Base-by-base conservation (phyloP, 2,797 vertebrate species). In the Gymnothorax javanicus region DNA sequence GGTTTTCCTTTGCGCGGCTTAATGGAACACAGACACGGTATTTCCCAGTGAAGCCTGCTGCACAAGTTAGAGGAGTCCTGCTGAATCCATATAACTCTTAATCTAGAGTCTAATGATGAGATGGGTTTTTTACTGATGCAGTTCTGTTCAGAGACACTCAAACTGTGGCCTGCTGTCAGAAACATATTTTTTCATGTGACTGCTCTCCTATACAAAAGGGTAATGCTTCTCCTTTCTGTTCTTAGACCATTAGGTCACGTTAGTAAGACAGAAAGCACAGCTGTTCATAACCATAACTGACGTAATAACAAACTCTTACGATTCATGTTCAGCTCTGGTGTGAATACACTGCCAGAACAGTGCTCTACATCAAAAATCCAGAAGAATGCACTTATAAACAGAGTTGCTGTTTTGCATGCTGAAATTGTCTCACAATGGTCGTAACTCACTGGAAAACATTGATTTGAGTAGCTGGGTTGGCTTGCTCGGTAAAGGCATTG, bases 11-110 rank as follows among this genome's bases (percentile, higher is more conserved):
- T 57, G 67, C 23, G 2, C 33, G 33, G 33, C 33, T 86, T 71
- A 86, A 86, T 58, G 62, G 85, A 82, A 82, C 85, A 67, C 43
- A 33, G 57, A 82, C 23, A 86, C 71, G 64, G n/a, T n/a, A n/a
- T n/a, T n/a, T 20, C 33, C 25, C 77, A 62, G 86, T 54, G 43
- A 27, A 82, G 67, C 12, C 58, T 43, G 33, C 33, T 43, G 33
- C 33, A 56, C 15, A 86, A 25, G 50, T 60, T 1, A 8, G 7
- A 54, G 20, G 13, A 20, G 43, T 52, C 25, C 4, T 33, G 43
- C 1, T 20, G 52, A 2, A 20, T n/a, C 59, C 81, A 13, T 59
- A 54, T 15, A 59, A 83, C 27, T 83, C 82, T 33, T 43, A 43
- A 79, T 75, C 73, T 20, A 43, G 33, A n/a, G 33, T n/a, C 13